A percentile compares a stretch with the other conserved stretches of the same genome.
phyloP scores from a whole-genome alignment of 1,140 invertebrate species.

The Chymomyza costata region DNA sequence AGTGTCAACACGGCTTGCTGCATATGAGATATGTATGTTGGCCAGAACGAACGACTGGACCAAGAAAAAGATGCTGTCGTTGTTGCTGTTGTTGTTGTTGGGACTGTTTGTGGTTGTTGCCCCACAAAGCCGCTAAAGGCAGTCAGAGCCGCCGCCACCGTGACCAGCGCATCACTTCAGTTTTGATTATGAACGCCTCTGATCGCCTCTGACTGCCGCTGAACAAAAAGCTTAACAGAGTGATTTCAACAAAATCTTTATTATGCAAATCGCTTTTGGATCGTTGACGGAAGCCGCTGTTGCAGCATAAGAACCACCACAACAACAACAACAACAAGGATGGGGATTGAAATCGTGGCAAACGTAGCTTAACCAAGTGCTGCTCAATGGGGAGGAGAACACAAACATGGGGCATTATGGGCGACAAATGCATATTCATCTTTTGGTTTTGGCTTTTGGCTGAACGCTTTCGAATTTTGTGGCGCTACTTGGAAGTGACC shows the following conservation, averaged over 20 bases:
- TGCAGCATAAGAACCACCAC: conserved; percentile 22
- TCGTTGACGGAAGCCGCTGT: conserved; percentile 58
- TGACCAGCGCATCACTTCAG: conserved; percentile 56
- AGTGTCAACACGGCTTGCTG: conserved; percentile 65
- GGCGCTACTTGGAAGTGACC: conserved; percentile 42
- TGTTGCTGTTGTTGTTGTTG: neutral
- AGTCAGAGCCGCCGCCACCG: conserved; percentile 7
- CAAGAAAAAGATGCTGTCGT: neutral
- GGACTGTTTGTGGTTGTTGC: neutral
- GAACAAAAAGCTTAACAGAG: conserved; percentile 60
- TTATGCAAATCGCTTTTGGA: conserved; percentile 62
- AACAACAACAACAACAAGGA: conserved; percentile 11
- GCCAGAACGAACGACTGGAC: conserved; percentile 26
- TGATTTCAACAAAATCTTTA: conserved; percentile 48
- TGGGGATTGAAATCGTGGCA: no score
- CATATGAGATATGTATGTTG: conserved; percentile 57
- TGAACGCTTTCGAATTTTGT: no score
- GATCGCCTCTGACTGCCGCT: conserved; percentile 52
- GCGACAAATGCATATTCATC: conserved; percentile 50
- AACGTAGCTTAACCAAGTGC: no score
- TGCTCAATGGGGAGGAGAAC: conserved; percentile 35
- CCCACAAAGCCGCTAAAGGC: conserved; percentile 10
- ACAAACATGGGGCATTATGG: conserved; percentile 17
- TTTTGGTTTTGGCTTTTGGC: conserved; percentile 7
- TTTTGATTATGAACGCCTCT: conserved; percentile 67